Evolutionary conservation across 1,140 invertebrate species (phyloP).

Genomic region (Cyclargus thomasi): DNA sequence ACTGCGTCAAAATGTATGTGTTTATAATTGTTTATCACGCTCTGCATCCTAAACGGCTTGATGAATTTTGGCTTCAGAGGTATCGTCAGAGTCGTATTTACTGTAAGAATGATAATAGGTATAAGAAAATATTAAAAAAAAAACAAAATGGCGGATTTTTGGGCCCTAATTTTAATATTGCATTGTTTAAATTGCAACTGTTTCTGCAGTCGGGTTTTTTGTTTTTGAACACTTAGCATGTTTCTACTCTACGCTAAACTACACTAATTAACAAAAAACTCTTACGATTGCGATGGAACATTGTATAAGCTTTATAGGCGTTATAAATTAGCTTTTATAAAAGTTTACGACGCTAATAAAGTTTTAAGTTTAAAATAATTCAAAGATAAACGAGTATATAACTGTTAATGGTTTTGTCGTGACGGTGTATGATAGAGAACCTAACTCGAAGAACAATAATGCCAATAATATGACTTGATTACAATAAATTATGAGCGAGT

Average conservation of each 20-base stretch:
- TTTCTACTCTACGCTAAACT: neutral
- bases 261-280: neutral
- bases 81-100: no score
- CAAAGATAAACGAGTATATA: neutral
- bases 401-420: neutral
- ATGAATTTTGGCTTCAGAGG: no score
- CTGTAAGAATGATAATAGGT: no score
- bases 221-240: no score
- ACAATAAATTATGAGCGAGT: neutral
- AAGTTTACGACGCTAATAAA: neutral
- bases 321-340: neutral
- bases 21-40: no score
- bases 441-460: neutral
- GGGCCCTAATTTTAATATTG: no score
- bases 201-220: no score
- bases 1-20: no score
- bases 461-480: conserved; percentile 3
- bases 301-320: neutral
- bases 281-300: neutral
- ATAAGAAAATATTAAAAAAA: no score
- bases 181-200: no score
- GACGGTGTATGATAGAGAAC: neutral
- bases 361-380: conserved; percentile 4
- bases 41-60: no score
- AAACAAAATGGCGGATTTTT: no score